phyloP scores from a whole-genome alignment of 2,888 invertebrate genomes.

The Oxycera nigricornis region DNA sequence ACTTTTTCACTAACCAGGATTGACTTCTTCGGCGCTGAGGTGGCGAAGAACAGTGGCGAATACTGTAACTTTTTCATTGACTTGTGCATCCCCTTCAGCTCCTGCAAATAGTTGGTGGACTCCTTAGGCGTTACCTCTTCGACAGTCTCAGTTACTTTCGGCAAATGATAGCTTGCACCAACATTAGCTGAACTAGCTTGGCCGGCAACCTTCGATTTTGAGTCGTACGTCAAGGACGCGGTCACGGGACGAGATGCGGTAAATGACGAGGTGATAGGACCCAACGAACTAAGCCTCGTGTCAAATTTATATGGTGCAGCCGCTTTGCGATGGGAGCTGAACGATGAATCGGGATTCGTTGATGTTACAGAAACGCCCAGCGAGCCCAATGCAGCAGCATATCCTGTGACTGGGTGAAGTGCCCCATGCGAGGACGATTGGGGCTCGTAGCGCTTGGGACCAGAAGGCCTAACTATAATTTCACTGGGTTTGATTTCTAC shows the following conservation, averaged over 20 bases:
- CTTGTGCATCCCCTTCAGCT: conserved; percentile 23
- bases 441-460: background rate
- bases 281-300: background rate
- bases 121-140: background rate
- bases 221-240: background rate
- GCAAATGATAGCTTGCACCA: conserved; percentile 5
- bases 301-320: background rate
- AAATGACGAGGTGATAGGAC: background rate
- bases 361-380: background rate
- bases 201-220: background rate
- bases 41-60: background rate
- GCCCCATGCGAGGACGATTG: background rate
- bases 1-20: conserved; percentile 7
- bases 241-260: background rate
- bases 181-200: background rate
- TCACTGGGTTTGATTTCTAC: background rate
- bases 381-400: background rate
- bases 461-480: background rate
- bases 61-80: conserved; percentile 2
- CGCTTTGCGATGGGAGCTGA: background rate
- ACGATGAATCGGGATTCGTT: background rate
- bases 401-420: background rate
- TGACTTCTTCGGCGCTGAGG: background rate
- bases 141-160: conserved; percentile 3
- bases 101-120: background rate